Evolutionary conservation across 2,797 vertebrate species (phyloP), one percentile per base, ranked within the genome.

Genomic region (Champsocephalus gunnari): DNA sequence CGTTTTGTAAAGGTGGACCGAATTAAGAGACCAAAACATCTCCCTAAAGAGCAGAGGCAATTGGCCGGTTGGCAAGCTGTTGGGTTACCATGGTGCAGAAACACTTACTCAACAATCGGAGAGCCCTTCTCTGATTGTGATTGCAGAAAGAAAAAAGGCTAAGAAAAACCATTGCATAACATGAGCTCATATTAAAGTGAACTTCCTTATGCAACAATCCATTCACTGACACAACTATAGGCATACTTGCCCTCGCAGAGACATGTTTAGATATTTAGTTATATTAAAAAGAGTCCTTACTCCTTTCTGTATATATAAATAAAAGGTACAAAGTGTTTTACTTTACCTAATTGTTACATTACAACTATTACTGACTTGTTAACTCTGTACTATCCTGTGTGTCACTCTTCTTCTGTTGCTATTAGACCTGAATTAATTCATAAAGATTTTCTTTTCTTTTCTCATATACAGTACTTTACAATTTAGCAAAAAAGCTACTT

Each of bases 31-130:
- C 45, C 32, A 61, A 66, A 70, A 67, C 32, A 68, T 54, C 19
- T 71, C 75, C 19, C 59, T 45, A 9, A 57, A 66, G 57, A 79
- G 72, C 50, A 43, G 13, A 61, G 5, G 50, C 61, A 71, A 75
- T 66, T 61, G 73, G 24, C 12, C 4, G 60, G 4, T 62, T 51
- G 47, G 24, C 34, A 73, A 64, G 41, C 53, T 2, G 12, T 16
- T 62, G 43, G 32, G 85, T 88, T 75, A 17, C 81, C 75, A 83
- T 75, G 77, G 86, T 38, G 79, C 70, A 48, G 65, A 44, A 75
- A 72, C 58, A 75, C 62, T 43, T 56, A 53, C 47, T 19, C 34
- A 50, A 57, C 74, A 76, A 89, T 57, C 85, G 60, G 63, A 83
- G 77, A 78, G 63, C 19, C 58, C 71, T 61, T 5, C 34, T 58